These are phyloP conservation scores for Podiceps cristatus DNA, from an alignment of 2,113 vertebrate species.

Conservation along the genomic window DNA sequence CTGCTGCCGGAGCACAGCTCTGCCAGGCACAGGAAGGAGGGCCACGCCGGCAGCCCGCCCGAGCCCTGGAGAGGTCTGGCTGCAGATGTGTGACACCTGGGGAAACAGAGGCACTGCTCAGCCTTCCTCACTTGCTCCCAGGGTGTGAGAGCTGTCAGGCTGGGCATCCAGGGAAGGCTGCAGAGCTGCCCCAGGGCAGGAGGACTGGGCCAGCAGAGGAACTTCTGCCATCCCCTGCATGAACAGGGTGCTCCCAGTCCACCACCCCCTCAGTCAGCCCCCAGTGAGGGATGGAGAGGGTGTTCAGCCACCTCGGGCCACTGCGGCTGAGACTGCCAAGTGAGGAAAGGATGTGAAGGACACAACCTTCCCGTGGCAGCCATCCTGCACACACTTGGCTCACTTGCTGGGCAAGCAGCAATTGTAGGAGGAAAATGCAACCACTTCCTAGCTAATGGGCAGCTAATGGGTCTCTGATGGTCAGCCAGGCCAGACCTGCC, in stretches of 20 bases:
- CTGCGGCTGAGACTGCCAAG: neutral
- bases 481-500: neutral
- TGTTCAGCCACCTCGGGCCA: neutral
- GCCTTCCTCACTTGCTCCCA: neutral
- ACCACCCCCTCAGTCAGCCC: neutral
- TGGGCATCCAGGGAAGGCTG: neutral
- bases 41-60: fast-evolving
- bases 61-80: neutral
- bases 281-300: neutral
- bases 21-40: neutral
- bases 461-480: fast-evolving
- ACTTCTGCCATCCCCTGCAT: fast-evolving
- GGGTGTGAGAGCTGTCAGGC: neutral
- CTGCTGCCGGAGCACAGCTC: neutral
- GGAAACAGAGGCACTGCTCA: neutral
- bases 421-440: neutral
- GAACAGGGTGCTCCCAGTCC: neutral
- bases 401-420: fast-evolving
- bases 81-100: neutral
- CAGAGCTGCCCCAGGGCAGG: neutral
- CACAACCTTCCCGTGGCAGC: neutral
- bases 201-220: neutral
- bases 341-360: neutral
- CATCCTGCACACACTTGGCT: neutral
- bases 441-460: neutral